A percentile compares a stretch with the other conserved stretches of the same genome.
These are phyloP conservation scores for Aldrovandia affinis DNA, from an alignment of 2,797 vertebrate species.

Conservation along the genomic window DNA sequence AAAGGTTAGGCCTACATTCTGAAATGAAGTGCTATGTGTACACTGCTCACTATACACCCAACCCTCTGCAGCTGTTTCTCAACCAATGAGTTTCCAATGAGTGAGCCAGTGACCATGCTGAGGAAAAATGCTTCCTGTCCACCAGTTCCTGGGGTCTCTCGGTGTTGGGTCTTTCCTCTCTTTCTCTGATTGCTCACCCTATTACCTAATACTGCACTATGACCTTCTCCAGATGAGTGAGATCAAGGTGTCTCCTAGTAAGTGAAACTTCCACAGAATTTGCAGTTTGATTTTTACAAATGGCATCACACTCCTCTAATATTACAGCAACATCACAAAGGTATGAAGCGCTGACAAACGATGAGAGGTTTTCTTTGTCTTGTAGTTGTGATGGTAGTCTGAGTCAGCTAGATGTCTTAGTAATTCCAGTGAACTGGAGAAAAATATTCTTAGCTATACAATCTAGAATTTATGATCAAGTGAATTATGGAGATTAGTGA, in stretches of 20 bases:
- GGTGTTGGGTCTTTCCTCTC: conserved; percentile 46
- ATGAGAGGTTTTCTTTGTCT: neutral
- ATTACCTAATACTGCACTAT: neutral
- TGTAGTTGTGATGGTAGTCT: neutral
- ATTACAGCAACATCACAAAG: neutral
- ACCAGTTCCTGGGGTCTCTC: neutral
- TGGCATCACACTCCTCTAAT: conserved; percentile 32
- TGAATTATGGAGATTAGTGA: neutral
- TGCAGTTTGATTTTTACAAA: neutral
- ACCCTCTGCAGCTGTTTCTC: conserved; percentile 42
- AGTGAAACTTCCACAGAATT: neutral
- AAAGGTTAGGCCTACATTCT: neutral
- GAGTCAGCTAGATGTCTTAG: neutral
- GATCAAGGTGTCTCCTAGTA: neutral
- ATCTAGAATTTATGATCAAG: neutral
- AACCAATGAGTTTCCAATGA: neutral
- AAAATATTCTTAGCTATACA: neutral
- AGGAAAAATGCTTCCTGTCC: neutral
- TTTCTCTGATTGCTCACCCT: conserved; percentile 26
- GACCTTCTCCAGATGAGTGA: too few relatives aligned
- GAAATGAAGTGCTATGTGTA: neutral
- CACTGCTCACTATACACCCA: conserved; percentile 45
- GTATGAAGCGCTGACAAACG: neutral
- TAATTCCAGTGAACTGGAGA: neutral
- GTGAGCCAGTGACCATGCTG: neutral